Conservation (phyloP, 2,888 invertebrate genomes). For the Tolmerus cingulatus region DNA sequence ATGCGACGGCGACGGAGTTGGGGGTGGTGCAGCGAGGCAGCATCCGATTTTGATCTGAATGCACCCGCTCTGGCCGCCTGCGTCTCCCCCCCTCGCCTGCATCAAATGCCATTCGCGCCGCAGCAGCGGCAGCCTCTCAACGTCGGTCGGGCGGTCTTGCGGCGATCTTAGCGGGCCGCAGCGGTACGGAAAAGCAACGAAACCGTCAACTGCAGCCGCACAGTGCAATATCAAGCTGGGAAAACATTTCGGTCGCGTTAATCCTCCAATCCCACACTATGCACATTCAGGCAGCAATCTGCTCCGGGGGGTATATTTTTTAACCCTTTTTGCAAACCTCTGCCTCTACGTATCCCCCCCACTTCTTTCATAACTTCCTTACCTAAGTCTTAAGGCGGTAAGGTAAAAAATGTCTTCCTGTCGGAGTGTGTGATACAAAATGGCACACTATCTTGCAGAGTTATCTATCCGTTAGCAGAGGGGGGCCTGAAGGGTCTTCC, state of each 20-base stretch:
- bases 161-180: background rate
- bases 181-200: background rate
- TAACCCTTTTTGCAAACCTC: background rate
- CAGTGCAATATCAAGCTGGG: constrained; percentile 2
- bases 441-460: background rate
- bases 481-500: background rate
- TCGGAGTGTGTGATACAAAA: background rate
- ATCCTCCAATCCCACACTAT: constrained; percentile 1
- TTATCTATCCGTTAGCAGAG: background rate
- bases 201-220: constrained; percentile 18
- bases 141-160: background rate
- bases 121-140: background rate
- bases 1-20: background rate
- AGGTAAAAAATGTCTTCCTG: background rate
- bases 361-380: background rate
- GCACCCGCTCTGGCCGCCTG: background rate
- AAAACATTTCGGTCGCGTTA: background rate
- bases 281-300: background rate
- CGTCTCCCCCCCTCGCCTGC: background rate
- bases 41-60: constrained; percentile 17
- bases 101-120: background rate
- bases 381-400: background rate
- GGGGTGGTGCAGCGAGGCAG: background rate
- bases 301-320: background rate
- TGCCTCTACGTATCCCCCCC: background rate